Conservation (phyloP, 2,113 vertebrate genomes). For the Daphoenositta chrysoptera region DNA sequence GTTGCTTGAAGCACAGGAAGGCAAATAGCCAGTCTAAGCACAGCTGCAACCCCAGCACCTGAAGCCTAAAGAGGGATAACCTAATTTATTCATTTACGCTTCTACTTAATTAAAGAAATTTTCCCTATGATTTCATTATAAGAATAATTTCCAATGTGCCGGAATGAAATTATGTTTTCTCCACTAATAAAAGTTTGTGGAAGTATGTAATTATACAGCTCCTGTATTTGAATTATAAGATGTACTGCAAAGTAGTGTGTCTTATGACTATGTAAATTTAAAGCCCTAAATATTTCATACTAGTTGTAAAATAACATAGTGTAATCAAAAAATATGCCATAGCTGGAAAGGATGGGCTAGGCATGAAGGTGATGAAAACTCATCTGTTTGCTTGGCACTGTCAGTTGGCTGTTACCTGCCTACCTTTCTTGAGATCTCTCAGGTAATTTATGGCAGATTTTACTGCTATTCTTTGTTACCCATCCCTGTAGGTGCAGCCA, state of each 20-base stretch:
- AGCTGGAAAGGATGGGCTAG: not conserved
- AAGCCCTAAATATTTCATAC: conserved; percentile 37
- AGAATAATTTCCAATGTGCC: not conserved
- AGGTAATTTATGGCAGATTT: conserved; percentile 1
- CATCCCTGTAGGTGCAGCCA: not conserved
- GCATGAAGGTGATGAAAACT: conserved; percentile 9
- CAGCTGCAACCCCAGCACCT: not conserved
- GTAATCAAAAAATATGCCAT: conserved; percentile 28
- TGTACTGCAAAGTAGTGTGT: not conserved
- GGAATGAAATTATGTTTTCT: not conserved
- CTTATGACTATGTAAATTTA: conserved; percentile 36
- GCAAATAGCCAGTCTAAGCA: not conserved
- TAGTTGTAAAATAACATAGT: conserved; percentile 8
- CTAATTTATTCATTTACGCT: not conserved
- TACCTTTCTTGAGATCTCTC: not conserved
- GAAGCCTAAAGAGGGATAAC: not conserved
- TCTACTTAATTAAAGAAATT: not conserved
- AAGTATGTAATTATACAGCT: not conserved
- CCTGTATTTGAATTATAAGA: not conserved
- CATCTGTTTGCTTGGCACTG: not conserved
- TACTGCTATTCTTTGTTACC: not conserved
- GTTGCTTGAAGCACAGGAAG: not conserved
- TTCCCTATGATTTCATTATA: not conserved
- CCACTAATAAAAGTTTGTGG: not conserved
- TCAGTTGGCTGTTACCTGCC: not conserved